A percentile compares a stretch with the other conserved stretches of the same genome.
Evolutionary conservation across 37 sponge, comb jelly and placozoan species (phyloP).

Genomic region (Lycopodina hypogea): DNA sequence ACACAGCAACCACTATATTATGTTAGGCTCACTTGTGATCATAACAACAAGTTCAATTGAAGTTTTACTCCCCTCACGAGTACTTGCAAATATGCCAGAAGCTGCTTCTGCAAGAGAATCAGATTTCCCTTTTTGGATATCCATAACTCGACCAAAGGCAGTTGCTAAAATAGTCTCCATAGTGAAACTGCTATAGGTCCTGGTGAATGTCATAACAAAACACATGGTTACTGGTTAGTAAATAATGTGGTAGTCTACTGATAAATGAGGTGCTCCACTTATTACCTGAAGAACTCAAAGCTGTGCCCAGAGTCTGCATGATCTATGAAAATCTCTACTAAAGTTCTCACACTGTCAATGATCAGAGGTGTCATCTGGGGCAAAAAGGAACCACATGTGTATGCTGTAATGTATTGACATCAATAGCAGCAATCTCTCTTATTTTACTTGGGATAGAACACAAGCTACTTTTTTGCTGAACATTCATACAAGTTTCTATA

Average conservation of each 20-base stretch:
- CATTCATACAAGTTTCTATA: too few species aligned
- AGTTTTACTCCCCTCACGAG: background rate
- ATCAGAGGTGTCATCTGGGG: constrained; percentile 70
- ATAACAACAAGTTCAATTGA: background rate
- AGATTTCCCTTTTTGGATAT: constrained; percentile 35
- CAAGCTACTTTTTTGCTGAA: too few species aligned
- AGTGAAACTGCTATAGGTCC: constrained; percentile 39
- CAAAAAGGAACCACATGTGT: background rate
- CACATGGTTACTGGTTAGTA: constrained; percentile 19
- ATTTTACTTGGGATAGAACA: too few species aligned
- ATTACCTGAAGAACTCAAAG: constrained; percentile 36
- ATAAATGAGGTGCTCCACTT: background rate
- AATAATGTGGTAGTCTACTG: too few species aligned
- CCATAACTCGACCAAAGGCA: constrained; percentile 54
- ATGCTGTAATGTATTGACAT: too few species aligned
- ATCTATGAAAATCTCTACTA: constrained; percentile 24
- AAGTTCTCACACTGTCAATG: constrained; percentile 19
- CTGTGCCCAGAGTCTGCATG: constrained; percentile 33
- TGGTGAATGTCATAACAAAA: constrained; percentile 20
- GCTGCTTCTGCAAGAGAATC: constrained; percentile 52
- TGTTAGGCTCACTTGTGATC: background rate
- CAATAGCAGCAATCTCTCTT: too few species aligned
- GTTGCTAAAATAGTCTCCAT: constrained; percentile 73
- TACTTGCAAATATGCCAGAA: constrained; percentile 4
- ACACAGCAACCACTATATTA: too few species aligned